Conservation (phyloP, 1,140 invertebrate species). For the Orchestia grillus region DNA sequence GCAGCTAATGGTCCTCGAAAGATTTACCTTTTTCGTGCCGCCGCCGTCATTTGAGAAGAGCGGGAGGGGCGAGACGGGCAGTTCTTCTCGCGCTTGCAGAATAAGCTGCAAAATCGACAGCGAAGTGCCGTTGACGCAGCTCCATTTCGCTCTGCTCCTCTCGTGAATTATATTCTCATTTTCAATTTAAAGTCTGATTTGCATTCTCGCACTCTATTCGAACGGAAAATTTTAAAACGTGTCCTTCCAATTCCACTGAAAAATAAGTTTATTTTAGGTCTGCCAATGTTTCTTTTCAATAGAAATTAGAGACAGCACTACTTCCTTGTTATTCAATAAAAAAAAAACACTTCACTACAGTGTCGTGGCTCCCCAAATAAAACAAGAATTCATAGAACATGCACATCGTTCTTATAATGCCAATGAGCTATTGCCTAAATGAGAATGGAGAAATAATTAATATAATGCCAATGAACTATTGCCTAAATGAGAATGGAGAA, state of each 20-base stretch:
- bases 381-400: too few relatives aligned
- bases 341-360: too few relatives aligned
- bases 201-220: not conserved
- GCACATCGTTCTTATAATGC: too few relatives aligned
- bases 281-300: not conserved
- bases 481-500: too few relatives aligned
- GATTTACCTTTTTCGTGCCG: constrained; percentile 15
- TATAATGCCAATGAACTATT: too few relatives aligned
- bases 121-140: not conserved
- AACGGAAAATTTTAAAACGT: not conserved
- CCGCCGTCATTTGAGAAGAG: not conserved
- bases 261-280: not conserved
- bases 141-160: not conserved
- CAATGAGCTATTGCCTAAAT: too few relatives aligned
- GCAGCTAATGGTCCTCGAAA: not conserved
- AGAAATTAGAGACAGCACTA: not conserved
- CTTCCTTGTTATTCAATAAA: too few relatives aligned
- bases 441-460: too few relatives aligned
- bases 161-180: not conserved
- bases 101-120: not conserved
- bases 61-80: not conserved
- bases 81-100: not conserved
- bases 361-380: too few relatives aligned
- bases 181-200: not conserved
- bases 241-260: not conserved